Base-by-base conservation (phyloP, 1,140 invertebrate species). In the Drosophila cardini region DNA sequence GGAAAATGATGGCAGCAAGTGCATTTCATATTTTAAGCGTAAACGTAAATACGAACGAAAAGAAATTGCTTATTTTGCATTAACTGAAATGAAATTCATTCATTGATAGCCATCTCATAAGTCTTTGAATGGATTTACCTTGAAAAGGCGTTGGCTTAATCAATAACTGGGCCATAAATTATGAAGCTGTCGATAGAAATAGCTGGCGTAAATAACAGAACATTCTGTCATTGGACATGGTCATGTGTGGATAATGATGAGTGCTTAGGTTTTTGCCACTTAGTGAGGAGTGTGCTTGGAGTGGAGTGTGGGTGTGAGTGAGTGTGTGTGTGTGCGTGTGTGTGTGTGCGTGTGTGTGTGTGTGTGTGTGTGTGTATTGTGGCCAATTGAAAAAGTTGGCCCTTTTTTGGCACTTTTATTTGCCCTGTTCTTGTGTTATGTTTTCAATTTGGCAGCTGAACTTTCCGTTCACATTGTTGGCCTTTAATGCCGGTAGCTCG, bases 81-180 rank as follows among this genome's bases (percentile, higher is more conserved):
- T 45, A 45, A n/a, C 18, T 26, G 16, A 4, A 18, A 21, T 6
- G 6, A 26, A n/a, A 9, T 16, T 7, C 15, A 45, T 4, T 18
- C 21, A 71, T 46, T 63, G 80, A 83, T 84, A 76, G 60, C 36
- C 57, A 84, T 84, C 68, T 84, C 64, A 58, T 63, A 80, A 65
- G 50, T 45, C 53, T 43, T 43, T 60, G 45, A 30, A 15, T 18
- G 45, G 30, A 40, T 50, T 68, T 62, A 80, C 78, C 73, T 77
- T 64, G 32, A 40, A 36, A 36, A n/a, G 48, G 26, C 56, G n/a
- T 32, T 42, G 56, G 21, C 26, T 26, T 83, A 86, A 86, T 86
- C 83, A 86, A 86, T 86, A 87, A 86, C 84, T 83, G 83, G 68
- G 58, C 69, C 84, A 86, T 86, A 86, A 86, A 87, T 87, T 87